Evolutionary conservation across 37 sponge, comb jelly and placozoan genomes (phyloP), one percentile per base, ranked within the genome.

Genomic region (Crambe crambe): DNA sequence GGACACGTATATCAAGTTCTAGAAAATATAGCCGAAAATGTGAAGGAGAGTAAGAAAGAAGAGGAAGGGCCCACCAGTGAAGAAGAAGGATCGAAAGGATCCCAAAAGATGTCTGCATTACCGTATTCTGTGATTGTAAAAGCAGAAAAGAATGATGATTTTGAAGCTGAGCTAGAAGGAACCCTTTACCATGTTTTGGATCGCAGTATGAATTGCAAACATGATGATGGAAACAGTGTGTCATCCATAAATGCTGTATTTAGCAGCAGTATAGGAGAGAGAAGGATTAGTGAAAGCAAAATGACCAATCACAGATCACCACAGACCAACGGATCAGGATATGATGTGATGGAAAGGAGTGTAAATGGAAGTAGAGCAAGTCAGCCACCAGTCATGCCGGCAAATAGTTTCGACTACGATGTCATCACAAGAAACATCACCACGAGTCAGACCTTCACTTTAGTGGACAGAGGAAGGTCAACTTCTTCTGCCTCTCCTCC

Each of bases 1-100:
- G 75, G 75, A 8, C 75, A 75, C 37, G 38, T 58, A 2, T 75
- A 75, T 34, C 60, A 54, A 22, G 23, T 75, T n/a, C 35, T 75
- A n/a, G 75, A 58, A 51, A n/a, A n/a, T n/a, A n/a, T n/a, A n/a
- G n/a, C n/a, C n/a, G n/a, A n/a, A n/a, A n/a, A n/a, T n/a, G n/a
- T n/a, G n/a, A n/a, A n/a, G n/a, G 38, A 12, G 30, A 20, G 8
- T 2, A 42, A 51, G 9, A 36, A 68, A 37, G 22, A 20, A 68
- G 39, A 62, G 6, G 63, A n/a, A n/a, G n/a, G n/a, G n/a, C 26
- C 59, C 21, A 23, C 59, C 18, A 26, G 21, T 12, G 20, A 4
- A 58, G 59, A 12, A 58, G 21, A 58, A 12, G 59, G 25, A 4
- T 26, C 21, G 59, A 58, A 58, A 58, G 59, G 26, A 3, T 18